phyloP scores from a whole-genome alignment of 1,140 invertebrate genomes.

The Trichonephila clavata region DNA sequence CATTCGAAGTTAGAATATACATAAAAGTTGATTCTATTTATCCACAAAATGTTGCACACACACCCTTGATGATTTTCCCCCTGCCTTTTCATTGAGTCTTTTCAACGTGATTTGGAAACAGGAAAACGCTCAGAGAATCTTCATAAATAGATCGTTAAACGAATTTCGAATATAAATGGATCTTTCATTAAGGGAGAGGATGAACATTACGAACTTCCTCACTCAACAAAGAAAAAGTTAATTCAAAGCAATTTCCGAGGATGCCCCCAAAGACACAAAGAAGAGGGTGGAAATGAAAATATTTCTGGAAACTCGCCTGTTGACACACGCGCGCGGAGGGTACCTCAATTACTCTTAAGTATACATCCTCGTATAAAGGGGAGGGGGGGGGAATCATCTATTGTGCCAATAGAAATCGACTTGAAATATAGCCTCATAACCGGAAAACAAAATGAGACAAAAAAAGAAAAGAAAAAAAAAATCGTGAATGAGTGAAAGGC shows the following conservation, averaged over 20 bases:
- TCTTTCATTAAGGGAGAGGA: not conserved
- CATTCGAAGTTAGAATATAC: no score
- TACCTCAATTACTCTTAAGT: slow-evolving; percentile 34
- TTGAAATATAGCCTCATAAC: slow-evolving; percentile 1
- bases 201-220: not conserved
- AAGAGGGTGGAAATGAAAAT: not conserved
- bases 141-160: not conserved
- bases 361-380: slow-evolving; percentile 2
- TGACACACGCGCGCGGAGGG: slow-evolving; percentile 40
- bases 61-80: not conserved
- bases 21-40: no score
- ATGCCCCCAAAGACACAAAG: not conserved
- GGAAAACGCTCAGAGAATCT: not conserved
- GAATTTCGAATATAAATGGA: not conserved
- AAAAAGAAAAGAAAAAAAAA: not conserved
- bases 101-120: not conserved
- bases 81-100: not conserved
- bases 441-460: not conserved
- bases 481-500: slow-evolving; percentile 14
- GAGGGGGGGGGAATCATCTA: not conserved
- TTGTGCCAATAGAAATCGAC: slow-evolving; percentile 34
- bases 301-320: slow-evolving; percentile 5
- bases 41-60: not conserved
- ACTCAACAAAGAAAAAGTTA: not conserved
- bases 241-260: not conserved